Conservation (phyloP, 2,113 vertebrate genomes). For the Ardeotis arabs region DNA sequence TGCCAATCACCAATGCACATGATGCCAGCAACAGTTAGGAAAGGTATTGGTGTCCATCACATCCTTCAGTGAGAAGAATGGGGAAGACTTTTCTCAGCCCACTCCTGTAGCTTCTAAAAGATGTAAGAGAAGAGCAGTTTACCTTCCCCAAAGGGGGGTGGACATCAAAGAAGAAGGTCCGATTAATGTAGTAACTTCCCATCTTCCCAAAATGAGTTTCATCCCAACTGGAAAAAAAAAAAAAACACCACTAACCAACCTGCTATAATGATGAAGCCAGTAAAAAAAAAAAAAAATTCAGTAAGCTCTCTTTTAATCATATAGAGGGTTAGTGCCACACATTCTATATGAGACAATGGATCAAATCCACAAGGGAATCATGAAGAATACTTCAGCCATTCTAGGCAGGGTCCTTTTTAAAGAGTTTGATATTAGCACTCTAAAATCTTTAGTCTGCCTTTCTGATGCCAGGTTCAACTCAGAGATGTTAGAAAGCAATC, state of each 20-base stretch:
- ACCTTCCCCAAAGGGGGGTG: conserved; percentile 98
- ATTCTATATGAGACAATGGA: neutral
- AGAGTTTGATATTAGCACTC: neutral
- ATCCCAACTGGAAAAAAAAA: conserved; percentile 89
- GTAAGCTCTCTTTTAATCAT: neutral
- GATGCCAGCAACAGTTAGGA: neutral
- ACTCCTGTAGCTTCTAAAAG: neutral
- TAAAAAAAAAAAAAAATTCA: neutral
- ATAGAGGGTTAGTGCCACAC: neutral
- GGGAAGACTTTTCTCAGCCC: neutral
- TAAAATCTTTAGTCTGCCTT: neutral
- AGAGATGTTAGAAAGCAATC: too few species aligned
- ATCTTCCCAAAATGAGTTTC: conserved; percentile 99
- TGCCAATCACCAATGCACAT: neutral
- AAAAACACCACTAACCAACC: neutral
- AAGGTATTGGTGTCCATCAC: neutral
- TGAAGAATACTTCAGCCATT: neutral
- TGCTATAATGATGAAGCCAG: neutral
- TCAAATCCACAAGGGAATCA: neutral
- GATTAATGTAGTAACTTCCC: conserved; percentile 98
- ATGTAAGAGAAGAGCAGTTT: neutral
- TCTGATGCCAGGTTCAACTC: neutral
- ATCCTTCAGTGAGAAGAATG: neutral
- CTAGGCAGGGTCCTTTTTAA: neutral
- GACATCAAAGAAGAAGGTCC: conserved; percentile 98